phyloP scores from a whole-genome alignment of 2,113 vertebrate genomes.

The Charadrius vociferus region DNA sequence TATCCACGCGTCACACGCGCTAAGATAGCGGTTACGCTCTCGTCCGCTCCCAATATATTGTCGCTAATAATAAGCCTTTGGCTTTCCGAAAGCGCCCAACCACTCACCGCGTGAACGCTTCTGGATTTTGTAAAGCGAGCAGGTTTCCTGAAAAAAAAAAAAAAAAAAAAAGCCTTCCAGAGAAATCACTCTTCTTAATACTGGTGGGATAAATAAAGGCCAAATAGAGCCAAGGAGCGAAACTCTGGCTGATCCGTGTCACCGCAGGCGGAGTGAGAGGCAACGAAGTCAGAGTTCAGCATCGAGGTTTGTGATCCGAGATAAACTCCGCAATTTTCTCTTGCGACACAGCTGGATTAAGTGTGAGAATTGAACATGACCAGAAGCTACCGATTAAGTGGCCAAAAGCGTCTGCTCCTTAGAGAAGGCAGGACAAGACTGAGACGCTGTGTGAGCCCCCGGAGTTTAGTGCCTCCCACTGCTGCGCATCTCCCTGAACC shows the following conservation, averaged over 20 bases:
- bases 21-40: rapidly evolving
- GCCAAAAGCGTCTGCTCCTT: neutral
- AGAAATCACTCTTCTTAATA: neutral
- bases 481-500: neutral
- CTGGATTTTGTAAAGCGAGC: neutral
- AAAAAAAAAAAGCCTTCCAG: neutral
- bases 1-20: rapidly evolving
- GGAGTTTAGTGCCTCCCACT: neutral
- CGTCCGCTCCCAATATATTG: neutral
- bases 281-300: neutral
- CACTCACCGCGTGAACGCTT: rapidly evolving
- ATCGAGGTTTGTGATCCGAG: neutral
- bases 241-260: neutral
- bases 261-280: neutral
- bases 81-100: neutral
- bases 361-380: neutral
- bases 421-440: neutral
- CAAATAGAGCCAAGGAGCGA: neutral
- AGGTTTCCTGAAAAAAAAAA: neutral
- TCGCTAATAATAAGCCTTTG: neutral
- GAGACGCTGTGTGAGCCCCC: rapidly evolving
- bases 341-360: neutral
- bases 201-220: neutral
- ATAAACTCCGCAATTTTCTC: neutral
- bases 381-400: neutral